phyloP scores from a whole-genome alignment of 2,888 invertebrate genomes.

The Flexamia atlantica region DNA sequence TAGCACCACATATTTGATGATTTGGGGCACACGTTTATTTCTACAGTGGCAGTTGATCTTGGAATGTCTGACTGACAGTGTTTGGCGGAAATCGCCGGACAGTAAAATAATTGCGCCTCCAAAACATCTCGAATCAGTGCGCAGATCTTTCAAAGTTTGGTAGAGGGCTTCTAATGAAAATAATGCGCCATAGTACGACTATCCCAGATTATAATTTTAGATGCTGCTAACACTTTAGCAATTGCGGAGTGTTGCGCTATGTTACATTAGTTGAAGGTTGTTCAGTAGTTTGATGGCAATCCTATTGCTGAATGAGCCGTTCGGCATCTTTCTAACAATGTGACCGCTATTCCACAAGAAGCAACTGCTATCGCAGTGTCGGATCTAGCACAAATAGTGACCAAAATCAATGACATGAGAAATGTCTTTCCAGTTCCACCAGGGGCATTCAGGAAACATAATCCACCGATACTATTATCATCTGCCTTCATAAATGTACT shows the following conservation, averaged over 20 bases:
- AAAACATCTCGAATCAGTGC: constrained; percentile 66
- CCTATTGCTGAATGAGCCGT: constrained; percentile 72
- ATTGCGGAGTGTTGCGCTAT: constrained; percentile 71
- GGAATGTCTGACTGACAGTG: too few relatives aligned
- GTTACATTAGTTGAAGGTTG: constrained; percentile 70
- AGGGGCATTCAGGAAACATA: constrained; percentile 8
- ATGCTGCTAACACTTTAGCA: constrained; percentile 70
- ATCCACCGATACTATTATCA: constrained; percentile 1
- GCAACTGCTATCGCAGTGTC: constrained; percentile 70
- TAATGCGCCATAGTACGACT: constrained; percentile 71
- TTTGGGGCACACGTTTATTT: constrained; percentile 66
- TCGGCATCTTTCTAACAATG: constrained; percentile 70
- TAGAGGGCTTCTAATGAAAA: constrained; percentile 71
- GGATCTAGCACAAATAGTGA: constrained; percentile 69
- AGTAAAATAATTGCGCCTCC: constrained; percentile 67
- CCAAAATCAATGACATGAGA: too few relatives aligned
- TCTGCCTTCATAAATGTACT: constrained; percentile 30
- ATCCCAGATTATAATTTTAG: too few relatives aligned
- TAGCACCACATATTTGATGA: constrained; percentile 63
- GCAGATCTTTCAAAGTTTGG: constrained; percentile 69
- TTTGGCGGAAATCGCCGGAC: constrained; percentile 67
- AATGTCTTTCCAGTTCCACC: too few relatives aligned
- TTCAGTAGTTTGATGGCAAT: constrained; percentile 70
- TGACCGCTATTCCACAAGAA: constrained; percentile 70
- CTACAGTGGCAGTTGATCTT: constrained; percentile 66